phyloP scores from a whole-genome alignment of 2,797 vertebrate species.

The Macroramphosus scolopax region DNA sequence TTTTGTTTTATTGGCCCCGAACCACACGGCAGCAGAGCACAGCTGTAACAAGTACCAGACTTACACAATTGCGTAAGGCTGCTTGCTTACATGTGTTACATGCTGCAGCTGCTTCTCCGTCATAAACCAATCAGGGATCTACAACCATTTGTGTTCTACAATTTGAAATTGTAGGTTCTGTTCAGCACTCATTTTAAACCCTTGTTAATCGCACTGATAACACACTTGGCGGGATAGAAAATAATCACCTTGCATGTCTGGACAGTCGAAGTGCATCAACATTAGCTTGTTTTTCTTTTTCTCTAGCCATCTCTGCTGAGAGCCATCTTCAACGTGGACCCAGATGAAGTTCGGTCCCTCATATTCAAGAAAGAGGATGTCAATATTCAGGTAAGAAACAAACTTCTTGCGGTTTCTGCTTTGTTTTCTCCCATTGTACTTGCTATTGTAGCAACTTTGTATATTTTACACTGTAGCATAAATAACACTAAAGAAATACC shows the following conservation, averaged over 20 bases:
- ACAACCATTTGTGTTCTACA: conserved; percentile 12
- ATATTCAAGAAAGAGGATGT: conserved; percentile 99
- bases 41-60: conserved; percentile 9
- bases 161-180: conserved; percentile 16
- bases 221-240: conserved; percentile 32
- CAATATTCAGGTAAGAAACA: conserved; percentile 90
- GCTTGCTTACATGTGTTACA: neutral
- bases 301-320: conserved; percentile 90
- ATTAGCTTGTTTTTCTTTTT: conserved; percentile 17
- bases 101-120: conserved; percentile 23
- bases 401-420: no score
- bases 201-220: conserved; percentile 35
- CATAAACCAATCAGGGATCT: conserved; percentile 34
- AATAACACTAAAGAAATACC: conserved; percentile 3
- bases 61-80: neutral
- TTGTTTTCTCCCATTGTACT: neutral
- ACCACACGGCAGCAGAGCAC: neutral
- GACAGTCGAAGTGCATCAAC: no score
- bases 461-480: conserved; percentile 3
- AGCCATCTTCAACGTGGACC: conserved; percentile 98
- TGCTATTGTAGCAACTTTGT: neutral
- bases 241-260: no score
- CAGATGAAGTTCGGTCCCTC: conserved; percentile 93
- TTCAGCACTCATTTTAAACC: conserved; percentile 4
- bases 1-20: conserved; percentile 8